Conservation (phyloP, 2,113 vertebrate species). For the Steatornis caripensis region DNA sequence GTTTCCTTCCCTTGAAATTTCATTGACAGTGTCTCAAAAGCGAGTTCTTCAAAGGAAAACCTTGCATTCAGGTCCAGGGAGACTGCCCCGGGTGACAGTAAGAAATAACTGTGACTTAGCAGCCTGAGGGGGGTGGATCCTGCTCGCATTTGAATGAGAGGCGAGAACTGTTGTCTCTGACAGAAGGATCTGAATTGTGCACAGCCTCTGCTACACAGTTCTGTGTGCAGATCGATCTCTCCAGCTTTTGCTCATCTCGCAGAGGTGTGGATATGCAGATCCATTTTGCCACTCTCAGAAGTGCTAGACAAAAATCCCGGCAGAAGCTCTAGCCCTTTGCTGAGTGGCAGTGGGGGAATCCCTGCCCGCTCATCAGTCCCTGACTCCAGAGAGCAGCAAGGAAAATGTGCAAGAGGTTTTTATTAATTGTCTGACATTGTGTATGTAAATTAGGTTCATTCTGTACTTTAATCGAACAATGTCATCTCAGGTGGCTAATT, state of each 20-base stretch:
- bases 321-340: background rate
- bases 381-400: background rate
- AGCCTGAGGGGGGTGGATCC: background rate
- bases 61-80: background rate
- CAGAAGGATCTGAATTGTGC: background rate
- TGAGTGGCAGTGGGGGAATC: background rate
- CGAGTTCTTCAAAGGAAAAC: background rate
- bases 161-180: background rate
- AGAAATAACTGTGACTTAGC: background rate
- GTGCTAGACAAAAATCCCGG: background rate
- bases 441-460: background rate
- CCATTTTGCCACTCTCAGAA: background rate
- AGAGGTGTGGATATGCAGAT: background rate
- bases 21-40: background rate
- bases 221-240: background rate
- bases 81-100: background rate
- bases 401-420: background rate
- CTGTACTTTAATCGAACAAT: background rate
- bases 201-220: background rate
- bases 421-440: background rate
- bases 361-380: background rate
- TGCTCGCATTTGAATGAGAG: background rate
- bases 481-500: background rate
- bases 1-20: background rate
- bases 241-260: background rate